A percentile compares a stretch with the other conserved stretches of the same genome.
Evolutionary conservation across 2,797 vertebrate genomes (phyloP).

Genomic region (Corythornis leucogaster): DNA sequence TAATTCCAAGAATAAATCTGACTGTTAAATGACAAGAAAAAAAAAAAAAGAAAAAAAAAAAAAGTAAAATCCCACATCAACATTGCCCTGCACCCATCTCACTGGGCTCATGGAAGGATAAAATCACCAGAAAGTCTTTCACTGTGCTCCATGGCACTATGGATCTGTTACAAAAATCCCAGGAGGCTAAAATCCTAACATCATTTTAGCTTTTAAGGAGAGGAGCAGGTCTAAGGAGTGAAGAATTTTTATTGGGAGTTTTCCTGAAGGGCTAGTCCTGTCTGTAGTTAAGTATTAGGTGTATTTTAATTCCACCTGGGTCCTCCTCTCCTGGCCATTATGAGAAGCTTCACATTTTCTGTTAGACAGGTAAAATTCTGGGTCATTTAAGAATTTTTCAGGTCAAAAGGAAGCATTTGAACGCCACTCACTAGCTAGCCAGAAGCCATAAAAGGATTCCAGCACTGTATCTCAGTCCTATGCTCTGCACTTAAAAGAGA

Average conservation of each 20-base stretch:
- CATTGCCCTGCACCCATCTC: not conserved
- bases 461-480: not conserved
- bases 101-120: accelerated
- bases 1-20: not conserved
- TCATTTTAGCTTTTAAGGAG: not conserved
- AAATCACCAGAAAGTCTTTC: not conserved
- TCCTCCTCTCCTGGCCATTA: not conserved
- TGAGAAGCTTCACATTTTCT: not conserved
- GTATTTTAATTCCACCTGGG: not conserved
- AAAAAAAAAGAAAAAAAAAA: not conserved
- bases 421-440: slow-evolving; percentile 15
- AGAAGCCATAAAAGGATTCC: slow-evolving; percentile 26
- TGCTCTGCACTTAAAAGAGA: not conserved
- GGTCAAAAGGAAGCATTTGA: slow-evolving; percentile 33
- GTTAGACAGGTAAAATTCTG: not conserved
- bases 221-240: not conserved
- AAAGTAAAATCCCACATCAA: not conserved
- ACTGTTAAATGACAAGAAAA: not conserved
- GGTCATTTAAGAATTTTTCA: not conserved
- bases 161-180: not conserved
- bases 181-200: not conserved
- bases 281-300: not conserved
- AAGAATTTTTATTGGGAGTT: not conserved
- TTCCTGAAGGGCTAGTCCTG: not conserved
- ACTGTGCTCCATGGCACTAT: not conserved